Conservation (phyloP, 30 jellyfish, hydroid and myxozoan genomes). For the Pseudorhiza aurosa region DNA sequence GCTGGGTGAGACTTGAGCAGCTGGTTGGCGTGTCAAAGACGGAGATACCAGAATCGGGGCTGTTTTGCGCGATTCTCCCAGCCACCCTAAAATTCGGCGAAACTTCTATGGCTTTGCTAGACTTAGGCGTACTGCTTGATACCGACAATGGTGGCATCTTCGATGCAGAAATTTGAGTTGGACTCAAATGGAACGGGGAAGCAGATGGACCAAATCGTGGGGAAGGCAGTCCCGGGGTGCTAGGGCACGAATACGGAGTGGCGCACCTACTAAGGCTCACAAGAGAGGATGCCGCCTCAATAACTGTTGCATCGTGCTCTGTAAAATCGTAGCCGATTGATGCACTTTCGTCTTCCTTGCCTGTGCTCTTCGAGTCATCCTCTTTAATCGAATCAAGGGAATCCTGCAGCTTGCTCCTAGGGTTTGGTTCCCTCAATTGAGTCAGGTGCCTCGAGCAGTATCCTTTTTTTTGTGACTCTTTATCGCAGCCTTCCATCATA, state of each 20-base stretch:
- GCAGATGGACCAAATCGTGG: slow-evolving; percentile 63
- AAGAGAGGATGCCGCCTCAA: slow-evolving; percentile 96
- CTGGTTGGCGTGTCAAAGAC: slow-evolving; percentile 36
- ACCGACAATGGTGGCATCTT: slow-evolving; percentile 17
- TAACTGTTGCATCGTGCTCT: slow-evolving; percentile 80
- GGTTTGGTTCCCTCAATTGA: slow-evolving; percentile 54
- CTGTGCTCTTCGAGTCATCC: slow-evolving; percentile 53
- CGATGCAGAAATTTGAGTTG: slow-evolving; percentile 59
- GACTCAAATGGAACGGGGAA: slow-evolving; percentile 77
- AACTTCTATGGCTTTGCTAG: slow-evolving; percentile 21
- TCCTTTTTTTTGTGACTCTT: slow-evolving; percentile 96
- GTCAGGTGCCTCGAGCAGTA: slow-evolving; percentile 95
- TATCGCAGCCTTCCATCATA: slow-evolving; percentile 82
- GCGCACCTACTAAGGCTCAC: slow-evolving; percentile 91
- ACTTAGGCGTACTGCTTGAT: slow-evolving; percentile 92
- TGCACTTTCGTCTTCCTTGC: slow-evolving; percentile 43
- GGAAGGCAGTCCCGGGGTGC: slow-evolving; percentile 86
- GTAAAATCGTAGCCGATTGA: slow-evolving; percentile 16
- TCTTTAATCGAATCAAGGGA: slow-evolving; percentile 71
- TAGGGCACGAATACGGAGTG: slow-evolving; percentile 93
- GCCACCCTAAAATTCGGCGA: slow-evolving; percentile 62
- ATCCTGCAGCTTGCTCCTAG: slow-evolving; percentile 27
- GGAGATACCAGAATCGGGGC: slow-evolving; percentile 97
- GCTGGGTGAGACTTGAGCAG: slow-evolving; percentile 3
- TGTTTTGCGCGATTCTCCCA: slow-evolving; percentile 60